Percentiles rank a stretch among this genome's conserved stretches.
phyloP scores from a whole-genome alignment of 1,140 invertebrate genomes.

The Idris sp. region DNA sequence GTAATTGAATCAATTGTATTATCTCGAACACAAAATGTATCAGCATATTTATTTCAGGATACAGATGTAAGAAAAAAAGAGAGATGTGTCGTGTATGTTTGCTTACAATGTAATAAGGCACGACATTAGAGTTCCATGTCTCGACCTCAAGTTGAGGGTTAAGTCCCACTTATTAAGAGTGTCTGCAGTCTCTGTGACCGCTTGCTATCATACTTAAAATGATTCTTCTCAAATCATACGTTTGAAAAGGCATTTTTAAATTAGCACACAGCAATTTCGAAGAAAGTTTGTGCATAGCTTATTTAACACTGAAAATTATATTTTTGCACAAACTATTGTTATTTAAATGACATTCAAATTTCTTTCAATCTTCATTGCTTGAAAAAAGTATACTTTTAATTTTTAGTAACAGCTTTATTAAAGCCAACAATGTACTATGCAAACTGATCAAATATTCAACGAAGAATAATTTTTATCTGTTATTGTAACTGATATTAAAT shows the following conservation, averaged over 20 bases:
- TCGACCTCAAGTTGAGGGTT: slow-evolving; percentile 47
- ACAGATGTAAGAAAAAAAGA: slow-evolving; percentile 1
- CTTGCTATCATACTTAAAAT: slow-evolving; percentile 42
- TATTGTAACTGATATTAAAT: no score
- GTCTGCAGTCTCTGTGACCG: slow-evolving; percentile 47
- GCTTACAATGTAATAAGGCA: slow-evolving; percentile 49
- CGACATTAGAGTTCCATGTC: slow-evolving; percentile 43
- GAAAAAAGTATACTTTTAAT: no score
- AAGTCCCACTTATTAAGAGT: slow-evolving; percentile 46
- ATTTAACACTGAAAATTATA: no score
- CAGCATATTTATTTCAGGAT: slow-evolving; percentile 12
- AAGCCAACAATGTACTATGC: no score
- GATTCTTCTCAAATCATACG: slow-evolving; percentile 45
- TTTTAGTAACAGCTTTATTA: no score
- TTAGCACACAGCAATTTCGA: background rate
- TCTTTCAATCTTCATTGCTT: no score
- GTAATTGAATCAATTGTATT: slow-evolving; percentile 47
- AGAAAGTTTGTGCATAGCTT: no score
- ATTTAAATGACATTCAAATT: no score
- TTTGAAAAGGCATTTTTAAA: slow-evolving; percentile 8
- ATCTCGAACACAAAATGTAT: no score
- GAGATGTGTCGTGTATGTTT: slow-evolving; percentile 36
- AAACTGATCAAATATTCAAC: no score
- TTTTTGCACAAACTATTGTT: no score
- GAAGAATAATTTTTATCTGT: no score